Base-by-base conservation (phyloP, 1,140 invertebrate genomes). In the Goniozus legneri region DNA sequence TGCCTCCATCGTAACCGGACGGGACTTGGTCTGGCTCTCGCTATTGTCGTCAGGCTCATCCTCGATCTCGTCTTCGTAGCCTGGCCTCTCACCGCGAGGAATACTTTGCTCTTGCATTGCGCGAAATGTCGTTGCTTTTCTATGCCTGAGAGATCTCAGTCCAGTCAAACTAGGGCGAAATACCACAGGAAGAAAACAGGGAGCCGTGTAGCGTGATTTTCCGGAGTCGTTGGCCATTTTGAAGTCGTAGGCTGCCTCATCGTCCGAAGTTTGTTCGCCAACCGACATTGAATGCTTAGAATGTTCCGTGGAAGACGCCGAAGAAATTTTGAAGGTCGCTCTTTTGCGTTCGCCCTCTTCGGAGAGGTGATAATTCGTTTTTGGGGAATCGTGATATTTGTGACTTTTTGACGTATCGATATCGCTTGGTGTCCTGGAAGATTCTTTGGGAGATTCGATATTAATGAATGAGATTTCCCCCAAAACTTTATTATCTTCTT, bases 101-200 rank as follows among this genome's bases (percentile, higher is more conserved):
- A 27, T 16, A 62, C 59, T 16, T 52, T 50, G 52, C 3, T 60
- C 55, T 18, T 65, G 59, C 52, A 72, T 61, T 1, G 4, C 4
- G 4, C 24, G 24, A 27, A 27, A 27, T 10, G 59, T 65, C 3
- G 49, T 64, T 10, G 62, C 14, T 54, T 69, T 63, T 40, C 63
- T 58, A 34, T 49, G 36, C 34, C 47, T 69, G n/a, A 76, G 21
- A 2, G 65, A 61, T 37, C 60, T 60, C 1, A 76, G 35, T 6
- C 67, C 67, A 4, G 75, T 71, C n/a, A 75, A 56, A 44, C 60
- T 73, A 1, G 62, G 67, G 3, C 53, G 44, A 12, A 66, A 51
- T 31, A 69, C 36, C 3, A 68, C 50, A 1, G 72, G 69, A 2
- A 60, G 53, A 32, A 74, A 69, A 45, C 69, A 74, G 2, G 72